Conservation (phyloP, 2,797 vertebrate species). For the Rhinichthys osculus region DNA sequence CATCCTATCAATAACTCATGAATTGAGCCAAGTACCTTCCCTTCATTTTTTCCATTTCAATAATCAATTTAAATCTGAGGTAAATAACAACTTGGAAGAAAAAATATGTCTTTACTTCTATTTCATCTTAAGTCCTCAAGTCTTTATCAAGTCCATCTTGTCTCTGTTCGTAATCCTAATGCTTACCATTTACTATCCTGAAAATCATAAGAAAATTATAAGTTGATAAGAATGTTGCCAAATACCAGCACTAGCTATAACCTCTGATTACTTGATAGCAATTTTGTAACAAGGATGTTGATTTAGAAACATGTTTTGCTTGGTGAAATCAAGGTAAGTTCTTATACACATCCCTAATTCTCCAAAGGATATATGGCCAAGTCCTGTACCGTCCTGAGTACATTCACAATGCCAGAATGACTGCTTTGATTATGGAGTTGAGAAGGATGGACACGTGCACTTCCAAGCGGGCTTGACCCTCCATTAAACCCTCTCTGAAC, state of each 20-base stretch:
- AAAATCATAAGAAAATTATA: not conserved
- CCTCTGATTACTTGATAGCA: not conserved
- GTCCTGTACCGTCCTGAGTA: not conserved
- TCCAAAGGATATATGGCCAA: not conserved
- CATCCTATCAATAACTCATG: not conserved
- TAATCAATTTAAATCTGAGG: not conserved
- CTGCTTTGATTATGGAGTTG: slow-evolving; percentile 10
- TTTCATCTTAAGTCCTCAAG: not conserved
- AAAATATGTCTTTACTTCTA: not conserved
- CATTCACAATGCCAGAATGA: not conserved
- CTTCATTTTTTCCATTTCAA: not conserved
- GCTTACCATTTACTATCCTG: not conserved
- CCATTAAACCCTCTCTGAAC: slow-evolving; percentile 24
- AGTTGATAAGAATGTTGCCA: not conserved
- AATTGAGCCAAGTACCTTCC: not conserved
- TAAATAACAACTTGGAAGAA: not conserved
- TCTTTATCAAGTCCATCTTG: not conserved
- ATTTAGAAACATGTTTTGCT: not conserved
- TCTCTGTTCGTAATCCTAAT: not conserved
- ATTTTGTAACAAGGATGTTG: not conserved
- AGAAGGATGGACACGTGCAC: not conserved
- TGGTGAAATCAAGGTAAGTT: not conserved
- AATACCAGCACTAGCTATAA: no score
- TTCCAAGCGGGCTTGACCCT: not conserved
- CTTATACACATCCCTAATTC: not conserved